These are phyloP conservation scores for Neotoma lepida DNA, from an alignment of 2,113 vertebrate genomes.

Conservation along the genomic window DNA sequence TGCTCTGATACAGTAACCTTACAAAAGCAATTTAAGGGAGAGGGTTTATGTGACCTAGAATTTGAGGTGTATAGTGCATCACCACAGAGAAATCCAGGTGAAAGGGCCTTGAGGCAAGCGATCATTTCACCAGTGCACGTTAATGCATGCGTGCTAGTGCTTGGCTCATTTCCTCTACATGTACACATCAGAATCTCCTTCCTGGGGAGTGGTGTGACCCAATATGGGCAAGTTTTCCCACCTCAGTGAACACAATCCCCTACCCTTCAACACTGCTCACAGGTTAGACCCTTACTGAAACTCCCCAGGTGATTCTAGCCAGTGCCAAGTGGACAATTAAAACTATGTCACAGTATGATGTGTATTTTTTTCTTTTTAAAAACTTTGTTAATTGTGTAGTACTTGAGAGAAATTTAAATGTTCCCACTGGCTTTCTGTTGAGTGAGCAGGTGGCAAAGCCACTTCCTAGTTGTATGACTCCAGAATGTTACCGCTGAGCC, in stretches of 20 bases:
- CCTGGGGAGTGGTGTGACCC: background rate
- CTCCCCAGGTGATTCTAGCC: background rate
- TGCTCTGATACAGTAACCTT: background rate
- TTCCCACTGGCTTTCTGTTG: background rate
- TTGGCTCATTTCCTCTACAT: background rate
- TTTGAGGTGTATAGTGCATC: background rate
- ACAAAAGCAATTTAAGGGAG: background rate
- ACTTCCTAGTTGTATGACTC: background rate
- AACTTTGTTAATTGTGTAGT: background rate
- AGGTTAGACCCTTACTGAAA: background rate
- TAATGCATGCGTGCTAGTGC: background rate
- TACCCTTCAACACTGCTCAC: background rate
- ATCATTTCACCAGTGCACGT: background rate
- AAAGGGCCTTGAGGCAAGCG: too few relatives aligned
- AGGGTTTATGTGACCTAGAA: background rate
- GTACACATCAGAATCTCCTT: background rate
- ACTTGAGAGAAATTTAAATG: slow-evolving; percentile 16
- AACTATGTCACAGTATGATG: too few relatives aligned
- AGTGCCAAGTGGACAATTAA: background rate
- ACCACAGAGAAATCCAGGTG: background rate
- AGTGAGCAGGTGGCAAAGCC: background rate
- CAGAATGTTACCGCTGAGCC: too few relatives aligned
- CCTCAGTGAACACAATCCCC: background rate
- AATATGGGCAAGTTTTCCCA: background rate
- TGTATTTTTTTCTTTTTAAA: background rate